Evolutionary conservation across 2,113 vertebrate species (phyloP).

Genomic region (Benitochromis conjunctus): DNA sequence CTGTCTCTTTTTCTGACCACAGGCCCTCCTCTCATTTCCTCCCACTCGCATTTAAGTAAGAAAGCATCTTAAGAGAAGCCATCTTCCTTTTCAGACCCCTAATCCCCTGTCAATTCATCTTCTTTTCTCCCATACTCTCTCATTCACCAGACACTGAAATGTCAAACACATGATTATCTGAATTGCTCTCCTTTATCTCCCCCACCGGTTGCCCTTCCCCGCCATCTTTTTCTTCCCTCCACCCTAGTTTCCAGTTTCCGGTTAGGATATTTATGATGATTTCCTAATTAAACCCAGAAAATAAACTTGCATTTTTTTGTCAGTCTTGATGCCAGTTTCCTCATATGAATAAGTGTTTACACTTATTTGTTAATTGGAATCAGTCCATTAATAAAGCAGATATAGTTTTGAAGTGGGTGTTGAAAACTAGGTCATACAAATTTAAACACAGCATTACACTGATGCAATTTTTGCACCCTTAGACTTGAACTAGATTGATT

Average conservation of each 20-base stretch:
- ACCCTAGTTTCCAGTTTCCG: neutral
- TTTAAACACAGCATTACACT: neutral
- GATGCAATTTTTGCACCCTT: neutral
- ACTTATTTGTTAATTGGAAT: neutral
- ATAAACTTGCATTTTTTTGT: neutral
- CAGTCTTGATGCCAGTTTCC: neutral
- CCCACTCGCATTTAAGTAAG: conserved; percentile 38
- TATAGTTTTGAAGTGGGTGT: neutral
- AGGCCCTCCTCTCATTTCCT: conserved; percentile 40
- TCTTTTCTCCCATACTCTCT: conserved; percentile 36
- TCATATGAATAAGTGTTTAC: neutral
- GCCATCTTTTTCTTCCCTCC: neutral
- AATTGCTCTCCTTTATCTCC: neutral
- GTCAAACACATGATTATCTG: conserved; percentile 54
- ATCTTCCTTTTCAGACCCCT: conserved; percentile 20
- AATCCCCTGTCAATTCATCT: conserved; percentile 48
- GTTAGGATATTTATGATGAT: neutral
- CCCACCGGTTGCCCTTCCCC: neutral
- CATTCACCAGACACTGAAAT: conserved; percentile 48
- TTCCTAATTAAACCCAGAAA: neutral
- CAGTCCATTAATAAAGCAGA: neutral
- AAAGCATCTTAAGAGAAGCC: conserved; percentile 23
- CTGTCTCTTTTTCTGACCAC: conserved; percentile 33
- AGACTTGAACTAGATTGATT: neutral
- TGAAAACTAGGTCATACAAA: neutral